A percentile compares a stretch with the other conserved stretches of the same genome.
phyloP scores from a whole-genome alignment of 2,113 vertebrate genomes.

The Morone saxatilis region DNA sequence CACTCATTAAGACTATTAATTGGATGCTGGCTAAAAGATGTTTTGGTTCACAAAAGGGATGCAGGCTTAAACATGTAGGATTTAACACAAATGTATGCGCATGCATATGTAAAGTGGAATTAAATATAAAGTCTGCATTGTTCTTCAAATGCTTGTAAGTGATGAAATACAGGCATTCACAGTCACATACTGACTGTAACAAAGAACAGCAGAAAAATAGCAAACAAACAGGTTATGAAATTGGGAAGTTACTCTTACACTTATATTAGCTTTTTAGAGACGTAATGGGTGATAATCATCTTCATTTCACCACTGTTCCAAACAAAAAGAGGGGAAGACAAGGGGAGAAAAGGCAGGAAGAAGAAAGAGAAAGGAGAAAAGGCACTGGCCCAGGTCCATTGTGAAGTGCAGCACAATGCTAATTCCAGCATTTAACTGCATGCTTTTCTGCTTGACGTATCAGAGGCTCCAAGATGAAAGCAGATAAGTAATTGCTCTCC shows the following conservation, averaged over 20 bases:
- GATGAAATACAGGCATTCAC: conserved; percentile 20
- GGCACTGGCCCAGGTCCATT: conserved; percentile 94
- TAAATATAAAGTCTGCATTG: conserved; percentile 39
- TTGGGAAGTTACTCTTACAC: conserved; percentile 88
- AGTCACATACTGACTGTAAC: conserved; percentile 26
- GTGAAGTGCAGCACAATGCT: conserved; percentile 96
- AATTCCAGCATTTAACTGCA: conserved; percentile 99
- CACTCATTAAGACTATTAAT: conserved; percentile 85
- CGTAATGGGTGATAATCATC: conserved; percentile 96
- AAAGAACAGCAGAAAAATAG: conserved; percentile 64
- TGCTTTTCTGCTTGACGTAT: conserved; percentile 99
- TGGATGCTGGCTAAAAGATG: conserved; percentile 77
- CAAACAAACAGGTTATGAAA: conserved; percentile 89
- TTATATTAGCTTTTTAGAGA: conserved; percentile 91
- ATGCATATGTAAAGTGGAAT: conserved; percentile 48
- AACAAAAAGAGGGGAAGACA: conserved; percentile 87
- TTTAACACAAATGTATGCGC: conserved; percentile 58
- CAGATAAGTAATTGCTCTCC: conserved; percentile 99
- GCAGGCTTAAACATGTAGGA: conserved; percentile 28
- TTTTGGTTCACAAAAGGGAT: conserved; percentile 71
- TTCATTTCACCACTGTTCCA: conserved; percentile 95
- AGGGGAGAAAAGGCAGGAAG: conserved; percentile 83
- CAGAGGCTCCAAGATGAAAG: conserved; percentile 99
- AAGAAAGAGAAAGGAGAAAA: conserved; percentile 83
- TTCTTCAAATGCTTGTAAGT: conserved; percentile 24